Percentiles rank a stretch among this genome's conserved stretches.
Conservation (phyloP, 2,797 vertebrate species). For the Ctenochaetus hawaiiensis region DNA sequence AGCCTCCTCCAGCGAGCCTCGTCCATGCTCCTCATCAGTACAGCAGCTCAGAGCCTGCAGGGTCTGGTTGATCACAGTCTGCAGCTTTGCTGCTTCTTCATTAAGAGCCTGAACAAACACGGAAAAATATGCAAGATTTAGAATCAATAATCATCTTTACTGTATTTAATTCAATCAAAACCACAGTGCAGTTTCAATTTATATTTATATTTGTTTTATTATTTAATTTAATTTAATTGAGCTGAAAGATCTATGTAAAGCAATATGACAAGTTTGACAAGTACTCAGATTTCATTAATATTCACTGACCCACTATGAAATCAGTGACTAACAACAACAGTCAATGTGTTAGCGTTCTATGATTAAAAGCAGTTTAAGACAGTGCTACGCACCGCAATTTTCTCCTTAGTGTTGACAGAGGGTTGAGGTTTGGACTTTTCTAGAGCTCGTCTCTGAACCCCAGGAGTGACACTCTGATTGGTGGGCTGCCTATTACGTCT, state of each 20-base stretch:
- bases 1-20: slow-evolving; percentile 87
- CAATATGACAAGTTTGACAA: neutral
- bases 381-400: slow-evolving; percentile 71
- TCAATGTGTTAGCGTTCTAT: neutral
- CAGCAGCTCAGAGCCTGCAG: slow-evolving; percentile 88
- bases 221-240: neutral
- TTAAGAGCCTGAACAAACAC: slow-evolving; percentile 75
- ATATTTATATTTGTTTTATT: neutral
- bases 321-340: neutral
- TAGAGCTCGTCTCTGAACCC: slow-evolving; percentile 54
- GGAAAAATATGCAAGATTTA: accelerated
- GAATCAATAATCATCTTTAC: neutral
- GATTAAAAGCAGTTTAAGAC: neutral
- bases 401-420: slow-evolving; percentile 77
- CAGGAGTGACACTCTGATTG: slow-evolving; percentile 70
- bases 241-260: no score
- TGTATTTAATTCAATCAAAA: neutral
- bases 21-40: slow-evolving; percentile 86
- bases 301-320: neutral
- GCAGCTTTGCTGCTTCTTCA: slow-evolving; percentile 83
- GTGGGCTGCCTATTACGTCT: slow-evolving; percentile 66
- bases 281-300: neutral
- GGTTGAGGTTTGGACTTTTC: slow-evolving; percentile 58
- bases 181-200: neutral
- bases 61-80: slow-evolving; percentile 86